Evolutionary conservation across 37 sponge, comb jelly and placozoan genomes (phyloP).

Genomic region (Cladorhizidae sp.): DNA sequence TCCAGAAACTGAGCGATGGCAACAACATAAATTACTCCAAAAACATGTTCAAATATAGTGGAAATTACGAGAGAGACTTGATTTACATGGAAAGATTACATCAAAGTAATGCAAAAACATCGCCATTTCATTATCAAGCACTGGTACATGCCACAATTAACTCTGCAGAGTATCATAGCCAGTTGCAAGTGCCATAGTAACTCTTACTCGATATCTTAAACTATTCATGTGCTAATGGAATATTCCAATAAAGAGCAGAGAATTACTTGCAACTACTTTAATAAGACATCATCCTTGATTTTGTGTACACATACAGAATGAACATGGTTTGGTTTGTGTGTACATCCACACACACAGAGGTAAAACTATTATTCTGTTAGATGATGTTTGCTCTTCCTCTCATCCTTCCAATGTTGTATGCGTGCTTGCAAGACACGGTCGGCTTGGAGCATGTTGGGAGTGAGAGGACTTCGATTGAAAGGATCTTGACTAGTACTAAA

Average conservation of each 20-base stretch:
- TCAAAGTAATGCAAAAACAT: background rate
- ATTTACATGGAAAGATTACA: slow-evolving; percentile 27
- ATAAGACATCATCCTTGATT: no score
- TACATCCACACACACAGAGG: no score
- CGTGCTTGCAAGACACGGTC: slow-evolving; percentile 61
- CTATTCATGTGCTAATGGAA: no score
- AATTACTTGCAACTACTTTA: no score
- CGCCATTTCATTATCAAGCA: background rate
- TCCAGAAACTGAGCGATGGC: no score
- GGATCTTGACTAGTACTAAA: slow-evolving; percentile 89
- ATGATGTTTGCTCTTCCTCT: background rate
- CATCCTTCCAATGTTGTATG: slow-evolving; percentile 79
- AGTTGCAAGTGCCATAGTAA: no score
- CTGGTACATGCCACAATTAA: background rate
- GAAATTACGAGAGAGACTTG: slow-evolving; percentile 40
- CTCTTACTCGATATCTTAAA: no score
- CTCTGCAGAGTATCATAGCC: background rate
- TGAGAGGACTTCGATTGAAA: slow-evolving; percentile 90
- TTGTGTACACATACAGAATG: no score
- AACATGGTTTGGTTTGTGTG: no score
- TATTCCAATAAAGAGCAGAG: no score
- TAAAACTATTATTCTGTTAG: no score
- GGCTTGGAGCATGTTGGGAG: slow-evolving; percentile 83
- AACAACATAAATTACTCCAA: no score
- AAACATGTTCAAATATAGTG: slow-evolving; percentile 18